A percentile compares a stretch with the other conserved stretches of the same genome.
Evolutionary conservation across 2,113 vertebrate genomes (phyloP).

Genomic region (Gnathonemus echidnorhynchus): DNA sequence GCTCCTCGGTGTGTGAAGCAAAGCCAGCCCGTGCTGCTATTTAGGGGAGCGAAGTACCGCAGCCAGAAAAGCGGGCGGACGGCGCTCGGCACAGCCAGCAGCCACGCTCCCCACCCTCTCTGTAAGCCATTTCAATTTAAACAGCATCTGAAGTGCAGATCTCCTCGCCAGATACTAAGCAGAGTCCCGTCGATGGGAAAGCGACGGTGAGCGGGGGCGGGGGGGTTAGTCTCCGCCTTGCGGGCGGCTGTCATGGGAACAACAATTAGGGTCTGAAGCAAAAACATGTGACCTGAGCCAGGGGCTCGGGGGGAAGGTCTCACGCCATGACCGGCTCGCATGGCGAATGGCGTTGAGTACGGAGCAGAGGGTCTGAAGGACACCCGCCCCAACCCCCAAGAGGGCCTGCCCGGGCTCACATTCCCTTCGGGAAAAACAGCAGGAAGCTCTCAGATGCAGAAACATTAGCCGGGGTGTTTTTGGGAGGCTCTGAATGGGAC

Average conservation of each 20-base stretch:
- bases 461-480: not conserved
- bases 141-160: not conserved
- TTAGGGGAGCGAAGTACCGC: not conserved
- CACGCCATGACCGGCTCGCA: not conserved
- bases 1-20: not conserved
- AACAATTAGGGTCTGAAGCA: not conserved
- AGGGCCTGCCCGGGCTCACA: not conserved
- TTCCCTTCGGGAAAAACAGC: not conserved
- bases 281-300: not conserved
- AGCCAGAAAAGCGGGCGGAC: not conserved
- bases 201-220: fast-evolving
- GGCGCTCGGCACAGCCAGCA: not conserved
- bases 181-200: not conserved
- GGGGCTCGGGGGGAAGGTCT: not conserved
- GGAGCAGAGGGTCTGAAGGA: not conserved
- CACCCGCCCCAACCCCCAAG: not conserved
- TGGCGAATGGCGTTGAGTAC: not conserved
- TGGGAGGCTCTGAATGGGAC: not conserved
- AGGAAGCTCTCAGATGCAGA: not conserved
- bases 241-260: not conserved
- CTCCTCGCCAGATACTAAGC: not conserved
- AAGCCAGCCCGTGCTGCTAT: not conserved
- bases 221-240: not conserved
- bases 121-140: not conserved
- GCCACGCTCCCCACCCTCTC: not conserved